Base-by-base conservation (phyloP, 2,113 vertebrate species). In the Ciconia maguari region DNA sequence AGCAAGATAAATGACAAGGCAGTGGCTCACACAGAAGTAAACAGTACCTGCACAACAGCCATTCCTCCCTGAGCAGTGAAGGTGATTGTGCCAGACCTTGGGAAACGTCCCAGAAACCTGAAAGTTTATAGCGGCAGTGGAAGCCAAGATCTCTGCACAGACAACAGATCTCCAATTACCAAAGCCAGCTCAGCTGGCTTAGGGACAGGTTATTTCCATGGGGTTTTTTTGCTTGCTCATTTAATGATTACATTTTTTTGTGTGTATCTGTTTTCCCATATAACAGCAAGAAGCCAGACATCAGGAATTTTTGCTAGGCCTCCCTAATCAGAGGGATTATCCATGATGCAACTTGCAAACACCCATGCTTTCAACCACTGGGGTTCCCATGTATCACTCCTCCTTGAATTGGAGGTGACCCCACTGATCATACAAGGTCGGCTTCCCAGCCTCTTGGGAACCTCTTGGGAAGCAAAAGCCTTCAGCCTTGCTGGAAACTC, bases 101-200 rank as follows among this genome's bases (percentile, higher is more conserved):
- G 75, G 93, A 93, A 89, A 74, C 0, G 0, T 55, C 68, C 72
- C 85, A 96, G 87, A 90, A 89, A 87, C 58, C 24, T 36, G 58
- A 15, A 71, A 89, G 80, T 77, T 95, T 79, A 91, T 26, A 95
- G 61, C 0, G 0, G 55, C 57, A 82, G 41, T 0, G 0, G 34
- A 91, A 95, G 74, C 70, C 92, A 94, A 94, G 58, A 66, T 79
- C 49, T 72, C 66, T 42, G 42, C 81, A 72, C 22, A 91, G 74
- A 89, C 77, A 94, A 68, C 21, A 80, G 54, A 55, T 74, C 42
- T 90, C 66, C 48, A 79, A 7, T 89, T 94, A 78, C 57, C 65
- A 92, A 82, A 93, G 80, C 65, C 66, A 92, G 89, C 77, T 94
- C 77, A 82, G 25, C 9, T 91, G 81, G 89, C 86, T 61, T 60